Base-by-base conservation (phyloP, 2,797 vertebrate genomes). In the Phyllotis vaccarum region DNA sequence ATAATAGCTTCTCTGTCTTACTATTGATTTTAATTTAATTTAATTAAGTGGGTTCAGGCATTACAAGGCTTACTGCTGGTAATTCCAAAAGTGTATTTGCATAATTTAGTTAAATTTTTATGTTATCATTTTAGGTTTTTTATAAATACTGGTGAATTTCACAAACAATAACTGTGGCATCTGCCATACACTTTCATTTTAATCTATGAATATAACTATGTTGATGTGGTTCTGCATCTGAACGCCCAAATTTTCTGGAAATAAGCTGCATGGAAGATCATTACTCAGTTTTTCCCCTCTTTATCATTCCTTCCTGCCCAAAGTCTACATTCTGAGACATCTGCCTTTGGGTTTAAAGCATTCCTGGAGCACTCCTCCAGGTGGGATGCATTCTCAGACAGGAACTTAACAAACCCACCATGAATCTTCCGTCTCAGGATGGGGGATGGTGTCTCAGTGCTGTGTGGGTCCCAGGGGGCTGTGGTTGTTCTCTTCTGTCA, bases 111-210 rank as follows among this genome's bases (percentile, higher is more conserved):
- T 31, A 76, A 14, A 9, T 31, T 58, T 83, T 85, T 76, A 85
- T 89, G 52, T 29, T 8, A 90, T 64, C 2, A 68, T 56, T 78
- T 94, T 76, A 11, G n/a, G 27, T 66, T 68, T 68, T 49, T 82
- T 62, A 89, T 66, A 83, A 89, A 76, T 76, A 94, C 56, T 94
- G 49, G 13, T 68, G 60, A 76, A 78, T 78, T 89, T 90, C n/a
- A 90, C 52, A 37, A 70, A 70, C 66, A 43, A 72, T 49, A 34
- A 70, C 72, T 86, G 46, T 70, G 75, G n/a, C 21, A n/a, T 29
- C 29, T 27, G 24, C 58, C 60, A 3, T 6, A 46, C 34, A 62
- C 86, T 80, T 90, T 62, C 21, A 37, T 22, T 91, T 91, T 62
- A 64, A 62, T 79, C 56, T 29, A 3, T 70, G 29, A 66, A 52